Percentiles rank a stretch among this genome's conserved stretches.
Evolutionary conservation across 2,113 vertebrate species (phyloP).

Genomic region (Microcebus ravelobensis): DNA sequence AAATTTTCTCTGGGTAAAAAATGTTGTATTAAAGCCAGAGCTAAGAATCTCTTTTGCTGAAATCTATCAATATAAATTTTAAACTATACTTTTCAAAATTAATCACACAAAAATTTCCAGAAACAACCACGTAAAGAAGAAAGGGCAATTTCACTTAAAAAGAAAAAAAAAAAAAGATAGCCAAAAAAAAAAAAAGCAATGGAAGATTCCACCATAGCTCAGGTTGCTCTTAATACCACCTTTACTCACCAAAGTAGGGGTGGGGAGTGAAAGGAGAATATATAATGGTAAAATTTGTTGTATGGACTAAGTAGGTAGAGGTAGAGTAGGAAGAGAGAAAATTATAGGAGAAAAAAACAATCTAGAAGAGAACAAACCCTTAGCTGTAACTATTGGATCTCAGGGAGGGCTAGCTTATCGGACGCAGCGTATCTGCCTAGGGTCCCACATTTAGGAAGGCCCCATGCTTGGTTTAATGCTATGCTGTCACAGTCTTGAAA

Average conservation of each 20-base stretch:
- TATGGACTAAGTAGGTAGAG: background rate
- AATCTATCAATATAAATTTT: background rate
- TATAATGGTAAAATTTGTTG: background rate
- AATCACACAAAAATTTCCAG: background rate
- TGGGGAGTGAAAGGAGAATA: rapidly evolving
- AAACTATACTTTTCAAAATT: background rate
- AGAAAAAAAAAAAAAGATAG: background rate
- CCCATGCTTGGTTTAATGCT: background rate
- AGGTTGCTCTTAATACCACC: background rate
- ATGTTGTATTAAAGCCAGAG: background rate
- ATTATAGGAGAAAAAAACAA: background rate
- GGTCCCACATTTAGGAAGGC: rapidly evolving
- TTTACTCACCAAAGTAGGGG: background rate
- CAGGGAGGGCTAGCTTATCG: background rate
- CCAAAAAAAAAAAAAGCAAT: background rate
- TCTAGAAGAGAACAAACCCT: background rate
- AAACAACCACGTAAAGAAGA: background rate
- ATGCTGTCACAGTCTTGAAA: background rate
- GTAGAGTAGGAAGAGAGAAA: background rate
- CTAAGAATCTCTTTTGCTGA: background rate
- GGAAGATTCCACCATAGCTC: background rate
- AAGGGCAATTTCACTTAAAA: background rate
- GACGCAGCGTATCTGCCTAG: rapidly evolving
- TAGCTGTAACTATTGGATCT: background rate
- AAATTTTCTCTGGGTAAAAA: background rate